phyloP scores from a whole-genome alignment of 2,888 invertebrate genomes.

The Erannis defoliaria region DNA sequence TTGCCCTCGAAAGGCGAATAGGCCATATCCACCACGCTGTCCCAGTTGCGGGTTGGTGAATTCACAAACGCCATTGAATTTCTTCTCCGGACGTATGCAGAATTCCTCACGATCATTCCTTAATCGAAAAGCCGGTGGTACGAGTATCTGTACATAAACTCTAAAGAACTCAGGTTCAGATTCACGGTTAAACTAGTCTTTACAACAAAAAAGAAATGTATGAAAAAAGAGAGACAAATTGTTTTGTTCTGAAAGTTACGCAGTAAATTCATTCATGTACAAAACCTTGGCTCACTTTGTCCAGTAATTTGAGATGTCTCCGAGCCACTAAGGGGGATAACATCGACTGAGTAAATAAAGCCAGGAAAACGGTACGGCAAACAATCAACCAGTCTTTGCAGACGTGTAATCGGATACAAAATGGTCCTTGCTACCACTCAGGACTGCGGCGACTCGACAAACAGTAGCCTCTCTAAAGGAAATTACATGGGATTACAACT shows the following conservation, averaged over 20 bases:
- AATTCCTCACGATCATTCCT: too few relatives aligned
- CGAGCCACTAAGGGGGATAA: slow-evolving; percentile 65
- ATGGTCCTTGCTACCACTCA: slow-evolving; percentile 65
- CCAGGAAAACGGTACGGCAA: slow-evolving; percentile 63
- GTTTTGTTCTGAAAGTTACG: slow-evolving; percentile 17
- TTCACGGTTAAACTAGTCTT: too few relatives aligned
- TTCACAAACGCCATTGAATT: too few relatives aligned
- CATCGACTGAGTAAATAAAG: slow-evolving; percentile 72
- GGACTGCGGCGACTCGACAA: slow-evolving; percentile 59
- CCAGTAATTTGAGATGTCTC: slow-evolving; percentile 67
- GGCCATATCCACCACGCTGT: too few relatives aligned
- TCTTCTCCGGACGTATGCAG: too few relatives aligned
- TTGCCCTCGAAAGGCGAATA: too few relatives aligned
- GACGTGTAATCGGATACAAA: slow-evolving; percentile 79
- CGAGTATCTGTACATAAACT: too few relatives aligned
- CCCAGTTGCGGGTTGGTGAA: too few relatives aligned
- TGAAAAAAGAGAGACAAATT: slow-evolving; percentile 13
- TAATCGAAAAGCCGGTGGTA: too few relatives aligned
- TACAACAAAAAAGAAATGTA: slow-evolving; percentile 1
- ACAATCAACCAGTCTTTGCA: slow-evolving; percentile 69
- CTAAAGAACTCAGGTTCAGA: too few relatives aligned
- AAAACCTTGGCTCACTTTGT: slow-evolving; percentile 50
- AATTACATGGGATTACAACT: slow-evolving; percentile 67
- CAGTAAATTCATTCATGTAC: slow-evolving; percentile 36
- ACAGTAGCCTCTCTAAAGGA: slow-evolving; percentile 63